phyloP scores from a whole-genome alignment of 2,797 vertebrate species.

The Hyperoplus lanceolatus region DNA sequence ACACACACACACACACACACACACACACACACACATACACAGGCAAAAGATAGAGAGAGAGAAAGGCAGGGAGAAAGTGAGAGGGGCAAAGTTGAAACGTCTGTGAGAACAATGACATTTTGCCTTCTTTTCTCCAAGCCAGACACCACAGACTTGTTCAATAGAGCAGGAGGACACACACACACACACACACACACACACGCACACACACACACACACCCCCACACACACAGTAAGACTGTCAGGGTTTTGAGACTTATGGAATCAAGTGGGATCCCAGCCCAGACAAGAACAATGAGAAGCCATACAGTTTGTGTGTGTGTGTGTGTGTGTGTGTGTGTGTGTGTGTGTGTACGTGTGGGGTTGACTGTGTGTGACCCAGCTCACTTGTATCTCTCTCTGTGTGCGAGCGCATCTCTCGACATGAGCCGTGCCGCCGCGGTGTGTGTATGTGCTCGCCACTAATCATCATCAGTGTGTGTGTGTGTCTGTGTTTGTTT shows the following conservation, averaged over 20 bases:
- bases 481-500: conserved; percentile 58
- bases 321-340: conserved; percentile 18
- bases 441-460: conserved; percentile 10
- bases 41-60: conserved; percentile 47
- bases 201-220: conserved; percentile 58
- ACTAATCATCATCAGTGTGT: conserved; percentile 48
- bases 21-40: conserved; percentile 21
- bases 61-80: conserved; percentile 71
- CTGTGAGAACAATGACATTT: conserved; percentile 81
- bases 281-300: conserved; percentile 76
- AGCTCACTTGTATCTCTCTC: conserved; percentile 54
- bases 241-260: conserved; percentile 76
- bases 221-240: conserved; percentile 66
- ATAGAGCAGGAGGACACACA: conserved; percentile 65
- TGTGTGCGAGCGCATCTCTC: conserved; percentile 17
- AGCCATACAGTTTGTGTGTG: conserved; percentile 43
- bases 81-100: conserved; percentile 83
- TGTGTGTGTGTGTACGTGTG: no score
- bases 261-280: conserved; percentile 79
- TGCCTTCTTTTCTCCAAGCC: conserved; percentile 74
- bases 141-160: conserved; percentile 79
- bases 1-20: conserved; percentile 45
- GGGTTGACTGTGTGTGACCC: conserved; percentile 40
- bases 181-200: conserved; percentile 39
- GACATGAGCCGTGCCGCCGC: conserved; percentile 15